Base-by-base conservation (phyloP, 2,113 vertebrate species). In the Peromyscus maniculatus region DNA sequence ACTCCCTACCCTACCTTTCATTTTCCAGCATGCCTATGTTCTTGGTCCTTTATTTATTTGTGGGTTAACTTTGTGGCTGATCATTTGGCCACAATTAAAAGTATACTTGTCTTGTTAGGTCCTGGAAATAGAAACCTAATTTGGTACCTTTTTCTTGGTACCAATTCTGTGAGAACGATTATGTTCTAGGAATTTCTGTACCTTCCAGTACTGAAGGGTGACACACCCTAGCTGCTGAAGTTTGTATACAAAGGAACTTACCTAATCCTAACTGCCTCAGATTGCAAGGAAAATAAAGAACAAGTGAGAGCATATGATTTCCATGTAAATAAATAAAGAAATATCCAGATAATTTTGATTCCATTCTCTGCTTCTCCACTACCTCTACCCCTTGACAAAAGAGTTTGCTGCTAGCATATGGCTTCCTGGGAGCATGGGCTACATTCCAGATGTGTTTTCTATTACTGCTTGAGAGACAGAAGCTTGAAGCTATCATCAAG, bases 401-500 rank as follows among this genome's bases (percentile, higher is more conserved):
- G 49, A 4, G n/a, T 74, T 79, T 93, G 33, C 7, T 91, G 33
- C 39, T 86, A 87, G 67, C 87, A 33, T 55, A 79, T 12, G 11
- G 57, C 17, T 55, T 92, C 67, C 6, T 74, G 59, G n/a, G 9
- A 78, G 22, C 4, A 24, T 89, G 55, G 7, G 72, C 57, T 95
- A n/a, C n/a, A 89, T 72, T 90, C 43, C 21, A 87, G 24, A 62
- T 84, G 39, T 96, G 13, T 11, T 80, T 90, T 12, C 46, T 97
- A 71, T 97, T 97, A 99, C 64, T 69, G 55, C 97, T 3, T 96
- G 31, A 71, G 96, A 92, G 98, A 97, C 88, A 99, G 64, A 91
- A 99, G 98, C 59, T 98, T 98, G 98, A 99, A 99, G 66, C 98
- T 98, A 0, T 99, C 99, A 87, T 99, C 98, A 96, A 99, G 96